Percentiles rank a stretch among this genome's conserved stretches.
Conservation (phyloP, 2,888 invertebrate species). For the Crossocerus cetratus region DNA sequence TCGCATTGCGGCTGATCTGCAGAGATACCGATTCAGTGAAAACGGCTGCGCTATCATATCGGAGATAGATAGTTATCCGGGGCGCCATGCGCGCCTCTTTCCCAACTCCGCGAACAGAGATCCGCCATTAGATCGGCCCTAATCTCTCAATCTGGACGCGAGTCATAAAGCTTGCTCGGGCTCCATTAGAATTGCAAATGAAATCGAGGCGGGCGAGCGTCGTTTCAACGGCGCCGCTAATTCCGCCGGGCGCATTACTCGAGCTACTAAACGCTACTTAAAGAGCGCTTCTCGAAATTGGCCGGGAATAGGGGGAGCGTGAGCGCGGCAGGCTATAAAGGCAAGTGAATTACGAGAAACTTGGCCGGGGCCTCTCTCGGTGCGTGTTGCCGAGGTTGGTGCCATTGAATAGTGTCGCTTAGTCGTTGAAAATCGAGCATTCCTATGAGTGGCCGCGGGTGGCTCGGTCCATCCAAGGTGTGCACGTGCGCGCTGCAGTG, state of each 20-base stretch:
- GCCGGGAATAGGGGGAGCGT: not conserved
- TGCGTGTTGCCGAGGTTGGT: no score
- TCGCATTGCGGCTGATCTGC: conserved; percentile 20
- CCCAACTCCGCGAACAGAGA: conserved; percentile 19
- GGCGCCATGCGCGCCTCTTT: conserved; percentile 22
- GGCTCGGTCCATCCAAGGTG: conserved; percentile 3
- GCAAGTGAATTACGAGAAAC: not conserved
- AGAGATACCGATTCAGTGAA: not conserved
- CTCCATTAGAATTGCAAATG: conserved; percentile 42
- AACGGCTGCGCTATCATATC: conserved; percentile 19
- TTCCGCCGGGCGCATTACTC: not conserved
- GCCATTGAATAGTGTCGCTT: no score
- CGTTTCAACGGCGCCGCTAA: conserved; percentile 4
- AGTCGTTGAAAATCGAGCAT: conserved; percentile 3
- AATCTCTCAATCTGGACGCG: conserved; percentile 34
- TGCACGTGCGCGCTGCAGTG: conserved; percentile 30
- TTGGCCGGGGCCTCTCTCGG: not conserved
- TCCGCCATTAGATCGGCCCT: conserved; percentile 19
- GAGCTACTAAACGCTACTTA: not conserved
- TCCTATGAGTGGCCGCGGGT: not conserved
- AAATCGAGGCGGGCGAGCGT: conserved; percentile 8
- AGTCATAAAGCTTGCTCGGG: conserved; percentile 15
- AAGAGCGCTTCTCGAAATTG: conserved; percentile 1
- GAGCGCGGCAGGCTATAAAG: not conserved
- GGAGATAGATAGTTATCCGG: conserved; percentile 18